These are phyloP conservation scores for Ciconia maguari DNA, from an alignment of 2,113 vertebrate genomes.

Conservation along the genomic window DNA sequence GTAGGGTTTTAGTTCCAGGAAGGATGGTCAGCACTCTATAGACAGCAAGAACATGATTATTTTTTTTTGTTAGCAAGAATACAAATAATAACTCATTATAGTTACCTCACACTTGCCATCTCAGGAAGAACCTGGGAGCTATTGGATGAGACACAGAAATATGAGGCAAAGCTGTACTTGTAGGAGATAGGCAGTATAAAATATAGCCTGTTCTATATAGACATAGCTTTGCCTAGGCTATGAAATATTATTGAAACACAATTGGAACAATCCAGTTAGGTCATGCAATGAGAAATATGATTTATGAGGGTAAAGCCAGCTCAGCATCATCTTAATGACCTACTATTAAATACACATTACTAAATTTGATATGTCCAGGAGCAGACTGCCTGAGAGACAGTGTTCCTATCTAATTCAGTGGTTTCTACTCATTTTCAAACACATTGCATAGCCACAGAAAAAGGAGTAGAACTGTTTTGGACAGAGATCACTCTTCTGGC, in stretches of 20 bases:
- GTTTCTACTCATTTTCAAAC: not conserved
- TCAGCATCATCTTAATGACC: not conserved
- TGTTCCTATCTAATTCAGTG: not conserved
- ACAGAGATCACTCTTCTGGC: not conserved
- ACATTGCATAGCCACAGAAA: not conserved
- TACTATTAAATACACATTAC: not conserved
- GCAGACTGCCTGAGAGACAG: not conserved
- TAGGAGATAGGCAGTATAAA: not conserved
- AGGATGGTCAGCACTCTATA: not conserved
- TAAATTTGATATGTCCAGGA: not conserved
- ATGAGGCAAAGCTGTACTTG: not conserved
- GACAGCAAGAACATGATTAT: not conserved
- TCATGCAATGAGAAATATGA: not conserved
- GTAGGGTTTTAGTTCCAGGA: not conserved
- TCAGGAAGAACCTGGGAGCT: not conserved
- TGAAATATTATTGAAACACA: not conserved
- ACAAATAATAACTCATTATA: not conserved
- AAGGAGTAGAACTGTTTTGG: not conserved
- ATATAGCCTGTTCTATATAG: not conserved
- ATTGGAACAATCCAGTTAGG: not conserved
- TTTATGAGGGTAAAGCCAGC: conserved; percentile 13
- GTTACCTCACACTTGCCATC: not conserved
- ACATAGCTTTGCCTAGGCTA: not conserved
- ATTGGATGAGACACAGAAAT: not conserved
- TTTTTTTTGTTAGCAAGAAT: not conserved